Evolutionary conservation across 2,797 vertebrate genomes (phyloP).

Genomic region (Rhabdomys pumilio): DNA sequence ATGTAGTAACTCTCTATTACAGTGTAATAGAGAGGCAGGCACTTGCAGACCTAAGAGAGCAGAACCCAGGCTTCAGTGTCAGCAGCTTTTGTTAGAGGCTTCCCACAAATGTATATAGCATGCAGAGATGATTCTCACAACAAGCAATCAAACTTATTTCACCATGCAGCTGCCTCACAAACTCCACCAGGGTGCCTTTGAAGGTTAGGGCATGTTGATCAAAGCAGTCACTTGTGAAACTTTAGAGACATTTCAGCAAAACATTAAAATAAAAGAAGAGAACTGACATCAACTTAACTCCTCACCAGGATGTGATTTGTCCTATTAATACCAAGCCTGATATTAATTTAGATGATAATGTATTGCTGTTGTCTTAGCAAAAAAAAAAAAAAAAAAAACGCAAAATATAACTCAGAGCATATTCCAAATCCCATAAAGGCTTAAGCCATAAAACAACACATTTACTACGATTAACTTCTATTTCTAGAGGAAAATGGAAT

Average conservation of each 20-base stretch:
- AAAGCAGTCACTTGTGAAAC: constrained; percentile 71
- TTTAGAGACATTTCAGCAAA: constrained; percentile 73
- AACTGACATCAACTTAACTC: constrained; percentile 63
- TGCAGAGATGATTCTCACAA: constrained; percentile 41
- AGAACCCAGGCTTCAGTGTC: not conserved
- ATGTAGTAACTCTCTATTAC: not conserved
- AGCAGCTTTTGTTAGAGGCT: constrained; percentile 27
- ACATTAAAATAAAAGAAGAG: constrained; percentile 61
- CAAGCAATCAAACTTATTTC: constrained; percentile 70
- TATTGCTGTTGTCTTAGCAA: constrained; percentile 39
- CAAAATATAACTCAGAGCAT: not conserved
- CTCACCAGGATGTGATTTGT: constrained; percentile 47
- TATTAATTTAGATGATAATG: constrained; percentile 53
- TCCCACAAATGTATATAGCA: constrained; percentile 9
- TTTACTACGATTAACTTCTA: constrained; percentile 54
- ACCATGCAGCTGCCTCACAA: constrained; percentile 17
- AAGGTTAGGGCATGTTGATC: constrained; percentile 69
- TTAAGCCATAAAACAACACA: not conserved
- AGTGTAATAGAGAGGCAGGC: not conserved
- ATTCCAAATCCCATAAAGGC: not conserved
- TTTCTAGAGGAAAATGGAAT: constrained; percentile 45
- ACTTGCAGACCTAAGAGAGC: not conserved
- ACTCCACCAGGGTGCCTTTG: constrained; percentile 60
- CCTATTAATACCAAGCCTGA: not conserved
- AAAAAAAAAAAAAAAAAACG: constrained; percentile 67